A percentile compares a stretch with the other conserved stretches of the same genome.
These are phyloP conservation scores for Hypomesus transpacificus DNA, from an alignment of 2,113 vertebrate genomes.

Conservation along the genomic window DNA sequence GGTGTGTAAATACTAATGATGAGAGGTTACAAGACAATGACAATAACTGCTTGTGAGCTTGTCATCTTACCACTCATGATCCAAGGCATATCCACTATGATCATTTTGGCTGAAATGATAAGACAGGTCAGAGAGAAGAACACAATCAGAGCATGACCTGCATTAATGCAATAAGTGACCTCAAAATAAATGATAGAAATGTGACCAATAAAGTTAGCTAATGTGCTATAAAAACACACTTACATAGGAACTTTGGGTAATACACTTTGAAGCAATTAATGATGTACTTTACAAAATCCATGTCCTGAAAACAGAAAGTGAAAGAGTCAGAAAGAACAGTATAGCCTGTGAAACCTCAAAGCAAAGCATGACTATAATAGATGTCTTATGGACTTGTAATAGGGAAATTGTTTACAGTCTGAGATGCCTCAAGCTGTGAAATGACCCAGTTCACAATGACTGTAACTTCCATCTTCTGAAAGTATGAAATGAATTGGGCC, in stretches of 20 bases:
- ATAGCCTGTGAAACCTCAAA: background rate
- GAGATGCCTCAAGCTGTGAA: conserved; percentile 26
- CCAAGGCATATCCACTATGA: conserved; percentile 98
- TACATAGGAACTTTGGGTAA: conserved; percentile 97
- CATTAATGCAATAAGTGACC: no score
- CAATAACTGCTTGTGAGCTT: no score
- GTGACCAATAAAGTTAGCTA: no score
- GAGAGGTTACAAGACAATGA: no score
- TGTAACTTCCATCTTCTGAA: conserved; percentile 22
- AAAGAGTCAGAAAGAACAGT: background rate
- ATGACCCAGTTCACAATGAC: conserved; percentile 34
- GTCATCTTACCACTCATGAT: conserved; percentile 91
- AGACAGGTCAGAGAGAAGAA: conserved; percentile 5
- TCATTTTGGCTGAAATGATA: conserved; percentile 88
- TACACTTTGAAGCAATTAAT: conserved; percentile 95
- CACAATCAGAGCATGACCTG: background rate
- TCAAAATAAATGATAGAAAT: no score
- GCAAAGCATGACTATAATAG: conserved; percentile 16
- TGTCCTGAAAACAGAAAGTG: conserved; percentile 79
- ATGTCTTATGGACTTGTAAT: conserved; percentile 15
- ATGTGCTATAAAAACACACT: conserved; percentile 61
- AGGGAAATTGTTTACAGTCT: conserved; percentile 18
- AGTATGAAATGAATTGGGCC: conserved; percentile 5
- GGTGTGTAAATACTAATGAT: background rate
- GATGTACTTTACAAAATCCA: conserved; percentile 95